Evolutionary conservation across 2,113 vertebrate species (phyloP).

Genomic region (Morone chrysops): DNA sequence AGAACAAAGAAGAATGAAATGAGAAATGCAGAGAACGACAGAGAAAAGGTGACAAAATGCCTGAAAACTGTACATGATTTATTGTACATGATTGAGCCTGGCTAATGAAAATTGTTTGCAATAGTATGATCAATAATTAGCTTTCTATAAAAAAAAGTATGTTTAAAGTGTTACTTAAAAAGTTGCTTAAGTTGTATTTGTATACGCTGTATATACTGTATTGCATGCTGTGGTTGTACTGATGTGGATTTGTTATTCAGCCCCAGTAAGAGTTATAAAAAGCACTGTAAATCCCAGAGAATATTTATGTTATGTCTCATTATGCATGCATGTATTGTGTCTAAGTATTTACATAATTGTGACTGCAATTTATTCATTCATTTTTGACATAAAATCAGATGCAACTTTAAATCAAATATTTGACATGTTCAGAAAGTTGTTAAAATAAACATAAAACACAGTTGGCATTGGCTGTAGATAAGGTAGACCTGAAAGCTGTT

Average conservation of each 20-base stretch:
- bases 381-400: slow-evolving; percentile 13
- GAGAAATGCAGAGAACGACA: background rate
- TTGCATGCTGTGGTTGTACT: slow-evolving; percentile 13
- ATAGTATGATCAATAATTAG: background rate
- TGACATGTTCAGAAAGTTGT: background rate
- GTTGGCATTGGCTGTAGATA: background rate
- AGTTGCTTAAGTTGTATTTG: slow-evolving; percentile 2
- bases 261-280: slow-evolving; percentile 19
- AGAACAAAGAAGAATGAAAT: background rate
- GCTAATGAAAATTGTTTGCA: background rate
- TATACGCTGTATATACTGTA: background rate
- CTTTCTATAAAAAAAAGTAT: slow-evolving; percentile 14
- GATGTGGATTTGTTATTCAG: slow-evolving; percentile 32
- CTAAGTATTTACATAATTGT: background rate
- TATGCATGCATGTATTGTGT: slow-evolving; percentile 17
- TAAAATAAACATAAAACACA: background rate
- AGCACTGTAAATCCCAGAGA: slow-evolving; percentile 29
- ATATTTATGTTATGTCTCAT: slow-evolving; percentile 10
- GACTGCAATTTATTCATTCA: slow-evolving; percentile 8
- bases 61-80: background rate
- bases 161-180: background rate
- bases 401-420: background rate
- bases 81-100: background rate
- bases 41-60: background rate
- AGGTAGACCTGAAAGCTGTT: background rate